Percentiles rank a stretch among this genome's conserved stretches.
phyloP scores from a whole-genome alignment of 2,888 invertebrate genomes.

The Drosophila bunnanda region DNA sequence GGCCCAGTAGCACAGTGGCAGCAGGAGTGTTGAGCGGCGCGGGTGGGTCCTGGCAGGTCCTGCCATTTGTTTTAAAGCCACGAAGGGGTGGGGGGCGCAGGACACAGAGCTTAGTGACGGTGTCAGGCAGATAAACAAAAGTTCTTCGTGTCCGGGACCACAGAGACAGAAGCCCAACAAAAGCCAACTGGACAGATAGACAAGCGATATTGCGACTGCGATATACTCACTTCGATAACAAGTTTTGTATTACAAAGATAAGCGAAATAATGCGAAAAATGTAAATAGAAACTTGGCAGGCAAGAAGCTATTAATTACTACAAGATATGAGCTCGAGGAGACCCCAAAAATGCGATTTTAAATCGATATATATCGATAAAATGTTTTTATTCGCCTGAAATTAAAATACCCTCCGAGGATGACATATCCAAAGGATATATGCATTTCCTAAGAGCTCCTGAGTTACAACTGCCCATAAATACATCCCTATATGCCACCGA shows the following conservation, averaged over 20 bases:
- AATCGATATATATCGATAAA: not conserved
- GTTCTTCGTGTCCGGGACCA: conserved; percentile 9
- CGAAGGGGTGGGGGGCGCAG: conserved; percentile 18
- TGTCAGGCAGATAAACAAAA: conserved; percentile 53
- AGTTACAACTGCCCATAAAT: conserved; percentile 7
- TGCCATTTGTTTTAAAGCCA: conserved; percentile 34
- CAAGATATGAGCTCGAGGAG: not conserved
- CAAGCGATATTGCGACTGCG: not conserved
- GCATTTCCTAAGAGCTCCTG: not conserved
- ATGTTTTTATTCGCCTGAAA: not conserved
- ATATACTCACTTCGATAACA: conserved; percentile 3
- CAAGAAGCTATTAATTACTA: not conserved
- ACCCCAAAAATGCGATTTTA: not conserved
- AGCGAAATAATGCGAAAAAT: no score
- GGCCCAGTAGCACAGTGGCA: conserved; percentile 10
- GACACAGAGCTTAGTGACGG: conserved; percentile 47
- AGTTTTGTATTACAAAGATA: not conserved
- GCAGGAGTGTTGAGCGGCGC: not conserved
- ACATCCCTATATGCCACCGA: not conserved
- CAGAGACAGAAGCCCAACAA: conserved; percentile 27
- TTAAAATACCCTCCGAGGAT: not conserved
- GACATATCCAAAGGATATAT: not conserved
- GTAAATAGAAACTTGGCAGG: not conserved
- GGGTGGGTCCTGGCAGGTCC: not conserved
- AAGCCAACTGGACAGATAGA: conserved; percentile 32